These are phyloP conservation scores for Mirza zaza DNA, from an alignment of 2,113 vertebrate genomes.

Conservation along the genomic window DNA sequence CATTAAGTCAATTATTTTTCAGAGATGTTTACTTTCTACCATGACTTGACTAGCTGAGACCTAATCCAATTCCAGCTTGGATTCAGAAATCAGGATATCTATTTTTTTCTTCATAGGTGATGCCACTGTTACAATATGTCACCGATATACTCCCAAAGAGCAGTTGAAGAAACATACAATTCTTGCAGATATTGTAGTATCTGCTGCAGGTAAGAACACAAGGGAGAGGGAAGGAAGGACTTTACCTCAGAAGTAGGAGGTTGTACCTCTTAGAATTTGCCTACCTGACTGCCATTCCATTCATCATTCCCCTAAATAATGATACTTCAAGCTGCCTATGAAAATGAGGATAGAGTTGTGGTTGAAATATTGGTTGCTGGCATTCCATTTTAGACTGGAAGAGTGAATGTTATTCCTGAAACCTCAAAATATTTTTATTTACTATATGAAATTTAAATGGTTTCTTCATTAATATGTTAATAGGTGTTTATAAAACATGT, in stretches of 20 bases:
- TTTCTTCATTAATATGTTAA: neutral
- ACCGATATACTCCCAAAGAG: slow-evolving; percentile 97
- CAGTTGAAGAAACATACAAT: slow-evolving; percentile 94
- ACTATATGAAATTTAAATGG: neutral
- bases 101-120: slow-evolving; percentile 86
- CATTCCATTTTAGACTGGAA: neutral
- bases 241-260: neutral
- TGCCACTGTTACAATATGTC: slow-evolving; percentile 97
- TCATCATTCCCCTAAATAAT: neutral
- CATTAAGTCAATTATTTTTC: neutral
- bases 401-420: neutral
- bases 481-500: slow-evolving; percentile 4
- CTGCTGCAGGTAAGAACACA: slow-evolving; percentile 91
- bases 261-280: neutral
- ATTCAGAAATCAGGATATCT: neutral
- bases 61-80: neutral
- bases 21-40: neutral
- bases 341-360: neutral
- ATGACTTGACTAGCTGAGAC: neutral
- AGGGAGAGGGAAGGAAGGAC: rapidly evolving
- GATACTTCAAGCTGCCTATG: neutral
- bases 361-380: neutral
- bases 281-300: neutral
- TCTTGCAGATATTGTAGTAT: slow-evolving; percentile 94
- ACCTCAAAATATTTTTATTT: neutral